Conservation (phyloP, 1,140 invertebrate genomes). For the Cydia pomonella region DNA sequence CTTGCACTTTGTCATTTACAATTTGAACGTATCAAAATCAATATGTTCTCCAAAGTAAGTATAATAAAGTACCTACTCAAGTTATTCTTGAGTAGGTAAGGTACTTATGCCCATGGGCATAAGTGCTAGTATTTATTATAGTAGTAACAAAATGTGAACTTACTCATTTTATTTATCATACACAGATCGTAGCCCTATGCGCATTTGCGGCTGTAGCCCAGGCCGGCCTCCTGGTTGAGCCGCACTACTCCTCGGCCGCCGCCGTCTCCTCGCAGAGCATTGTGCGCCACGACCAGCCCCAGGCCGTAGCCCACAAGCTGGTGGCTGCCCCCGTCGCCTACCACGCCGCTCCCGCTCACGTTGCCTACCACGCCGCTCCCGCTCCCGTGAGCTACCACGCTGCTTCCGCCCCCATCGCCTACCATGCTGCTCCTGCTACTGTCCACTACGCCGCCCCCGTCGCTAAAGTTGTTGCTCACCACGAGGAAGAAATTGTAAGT, state of each 20-base stretch:
- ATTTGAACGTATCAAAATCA: conserved; percentile 1
- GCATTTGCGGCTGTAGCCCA: conserved; percentile 44
- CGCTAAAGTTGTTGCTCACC: conserved; percentile 57
- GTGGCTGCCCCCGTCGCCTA: conserved; percentile 51
- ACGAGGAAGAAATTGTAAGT: conserved; percentile 21
- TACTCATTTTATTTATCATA: too few relatives aligned
- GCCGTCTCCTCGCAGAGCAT: conserved; percentile 55
- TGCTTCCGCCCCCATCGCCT: conserved; percentile 41
- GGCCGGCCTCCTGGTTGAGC: conserved; percentile 46
- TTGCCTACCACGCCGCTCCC: conserved; percentile 35
- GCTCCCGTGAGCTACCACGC: conserved; percentile 41
- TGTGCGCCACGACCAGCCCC: conserved; percentile 48
- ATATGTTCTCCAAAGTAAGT: conserved; percentile 29
- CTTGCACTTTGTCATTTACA: conserved; percentile 14
- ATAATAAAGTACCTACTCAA: background rate
- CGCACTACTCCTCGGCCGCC: conserved; percentile 46
- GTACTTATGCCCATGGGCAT: too few relatives aligned
- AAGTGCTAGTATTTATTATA: too few relatives aligned
- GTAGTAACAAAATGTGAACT: too few relatives aligned
- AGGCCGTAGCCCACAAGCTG: background rate
- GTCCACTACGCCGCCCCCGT: conserved; percentile 45
- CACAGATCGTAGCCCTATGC: conserved; percentile 43
- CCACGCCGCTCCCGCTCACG: conserved; percentile 60
- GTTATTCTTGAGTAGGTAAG: too few relatives aligned
- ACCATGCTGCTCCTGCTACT: conserved; percentile 44